Percentiles rank a stretch among this genome's conserved stretches.
Conservation (phyloP, 2,113 vertebrate genomes). For the Carlito syrichta region DNA sequence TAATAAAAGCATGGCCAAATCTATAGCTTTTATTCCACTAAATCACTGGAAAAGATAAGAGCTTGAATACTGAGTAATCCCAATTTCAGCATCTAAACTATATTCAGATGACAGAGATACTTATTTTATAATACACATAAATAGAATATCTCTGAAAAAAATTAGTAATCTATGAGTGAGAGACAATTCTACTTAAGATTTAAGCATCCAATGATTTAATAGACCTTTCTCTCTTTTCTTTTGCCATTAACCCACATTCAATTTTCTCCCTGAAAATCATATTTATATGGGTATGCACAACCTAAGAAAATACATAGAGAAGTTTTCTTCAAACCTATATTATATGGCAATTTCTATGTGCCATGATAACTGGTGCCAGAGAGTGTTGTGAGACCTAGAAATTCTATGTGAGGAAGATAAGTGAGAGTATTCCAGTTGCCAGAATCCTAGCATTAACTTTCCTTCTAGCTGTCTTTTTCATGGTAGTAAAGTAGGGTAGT, state of each 20-base stretch:
- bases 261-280: not conserved
- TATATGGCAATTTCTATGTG: not conserved
- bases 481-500: not conserved
- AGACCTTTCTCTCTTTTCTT: not conserved
- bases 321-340: not conserved
- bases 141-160: not conserved
- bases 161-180: not conserved
- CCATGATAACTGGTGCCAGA: not conserved
- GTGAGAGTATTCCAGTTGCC: not conserved
- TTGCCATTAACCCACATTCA: not conserved
- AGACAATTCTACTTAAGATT: not conserved
- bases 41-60: not conserved
- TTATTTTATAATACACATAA: not conserved
- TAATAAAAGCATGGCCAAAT: not conserved
- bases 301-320: not conserved
- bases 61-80: not conserved
- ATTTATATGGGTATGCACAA: conserved; percentile 9
- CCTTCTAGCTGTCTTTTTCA: not conserved
- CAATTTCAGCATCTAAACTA: not conserved
- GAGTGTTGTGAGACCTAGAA: not conserved
- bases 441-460: not conserved
- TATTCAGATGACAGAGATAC: not conserved
- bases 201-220: not conserved
- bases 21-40: not conserved
- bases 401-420: not conserved